Evolutionary conservation across 2,888 invertebrate species (phyloP), one percentile per base, ranked within the genome.

Genomic region (Epinotia demarniana): DNA sequence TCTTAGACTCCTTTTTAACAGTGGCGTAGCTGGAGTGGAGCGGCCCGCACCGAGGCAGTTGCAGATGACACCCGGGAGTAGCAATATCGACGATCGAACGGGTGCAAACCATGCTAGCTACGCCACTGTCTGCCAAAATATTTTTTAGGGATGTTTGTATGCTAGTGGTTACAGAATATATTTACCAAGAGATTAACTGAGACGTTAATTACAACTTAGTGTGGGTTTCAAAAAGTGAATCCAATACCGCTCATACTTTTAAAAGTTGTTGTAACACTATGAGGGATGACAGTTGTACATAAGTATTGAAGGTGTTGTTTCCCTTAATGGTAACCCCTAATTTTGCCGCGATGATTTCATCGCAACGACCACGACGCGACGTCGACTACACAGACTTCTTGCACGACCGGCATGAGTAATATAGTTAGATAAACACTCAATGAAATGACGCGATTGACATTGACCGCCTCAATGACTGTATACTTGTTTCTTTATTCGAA

Each of bases 291-390:
- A 58, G 3, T 13, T 13, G 13, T 27, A 46, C 43, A 58, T 69
- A 43, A 69, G 58, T 69, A 69, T 46, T 58, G 43, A 58, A 12
- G 58, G 27, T 67, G 61, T 69, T 46, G 49, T 70, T 43, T 39
- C 49, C 13, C n/a, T 43, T 49, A 53, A 62, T 67, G 66, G 71
- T 72, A 72, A 72, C 67, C 75, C 75, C 72, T 75, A 72, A 72
- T 67, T 75, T 75, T 57, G 67, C 19, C 46, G 57, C 67, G 75
- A 75, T 72, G 75, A 75, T 72, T 71, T 75, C 75, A 75, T 75
- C 71, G 67, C 46, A 33, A 27, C 49, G 33, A 11, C 46, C 19
- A 27, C 64, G 60, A 71, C 55, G 61, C 70, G 70, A 75, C 61
- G 71, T 23, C 46, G 72, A 57, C 57, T 57, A 27, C 33, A 61